These are phyloP conservation scores for Colius striatus DNA, from an alignment of 2,113 vertebrate genomes.

Conservation along the genomic window DNA sequence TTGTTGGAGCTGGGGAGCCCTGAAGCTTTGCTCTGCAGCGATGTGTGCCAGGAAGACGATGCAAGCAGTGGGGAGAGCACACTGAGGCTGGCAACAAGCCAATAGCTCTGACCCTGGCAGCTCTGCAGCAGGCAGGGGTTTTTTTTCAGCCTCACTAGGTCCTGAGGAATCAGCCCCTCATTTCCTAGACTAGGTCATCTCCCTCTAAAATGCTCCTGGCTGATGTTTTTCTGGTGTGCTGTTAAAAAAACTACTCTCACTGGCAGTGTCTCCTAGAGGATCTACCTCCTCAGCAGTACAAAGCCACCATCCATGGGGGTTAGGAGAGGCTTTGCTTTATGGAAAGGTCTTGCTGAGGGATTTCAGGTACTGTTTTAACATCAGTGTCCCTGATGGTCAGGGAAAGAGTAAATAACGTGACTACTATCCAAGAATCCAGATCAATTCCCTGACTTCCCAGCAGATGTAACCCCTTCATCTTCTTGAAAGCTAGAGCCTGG, in stretches of 20 bases:
- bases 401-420: neutral
- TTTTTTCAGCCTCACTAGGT: neutral
- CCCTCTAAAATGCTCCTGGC: neutral
- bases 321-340: neutral
- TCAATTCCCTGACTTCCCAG: neutral
- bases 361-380: neutral
- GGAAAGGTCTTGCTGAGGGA: neutral
- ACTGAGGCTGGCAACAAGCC: neutral
- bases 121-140: neutral
- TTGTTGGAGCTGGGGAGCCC: neutral
- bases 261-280: neutral
- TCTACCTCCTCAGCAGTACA: neutral
- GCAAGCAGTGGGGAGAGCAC: neutral
- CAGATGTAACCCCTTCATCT: fast-evolving
- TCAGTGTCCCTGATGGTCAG: neutral
- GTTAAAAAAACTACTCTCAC: neutral
- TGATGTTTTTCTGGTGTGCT: neutral
- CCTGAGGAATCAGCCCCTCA: neutral
- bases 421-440: neutral
- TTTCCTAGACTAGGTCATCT: neutral
- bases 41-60: neutral
- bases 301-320: fast-evolving
- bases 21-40: neutral
- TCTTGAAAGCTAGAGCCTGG: neutral
- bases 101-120: neutral